Percentiles rank a stretch among this genome's conserved stretches.
Conservation (phyloP, 2,888 invertebrate species). For the Aplocera efformata region DNA sequence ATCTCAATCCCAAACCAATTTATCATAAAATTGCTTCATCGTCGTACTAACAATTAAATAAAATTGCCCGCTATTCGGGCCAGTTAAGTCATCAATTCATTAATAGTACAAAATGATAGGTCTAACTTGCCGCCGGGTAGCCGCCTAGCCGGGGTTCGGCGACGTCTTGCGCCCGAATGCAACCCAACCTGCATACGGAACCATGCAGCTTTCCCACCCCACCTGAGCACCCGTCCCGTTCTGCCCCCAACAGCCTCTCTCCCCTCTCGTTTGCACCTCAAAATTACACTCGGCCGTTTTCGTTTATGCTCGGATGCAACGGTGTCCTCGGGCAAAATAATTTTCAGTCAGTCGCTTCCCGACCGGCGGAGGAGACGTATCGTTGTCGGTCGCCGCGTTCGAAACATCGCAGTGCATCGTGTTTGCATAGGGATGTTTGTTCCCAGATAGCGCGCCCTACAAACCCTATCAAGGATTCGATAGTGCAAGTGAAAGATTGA, state of each 20-base stretch:
- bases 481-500: conserved; percentile 45
- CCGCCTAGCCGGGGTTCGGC: conserved; percentile 38
- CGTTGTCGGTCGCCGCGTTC: conserved; percentile 55
- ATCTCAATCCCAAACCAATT: conserved; percentile 47
- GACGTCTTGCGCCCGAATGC: conserved; percentile 59
- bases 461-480: conserved; percentile 57
- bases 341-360: conserved; percentile 71
- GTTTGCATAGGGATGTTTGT: conserved; percentile 72
- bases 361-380: conserved; percentile 59
- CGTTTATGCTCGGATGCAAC: conserved; percentile 76
- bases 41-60: conserved; percentile 56
- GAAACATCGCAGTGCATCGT: conserved; percentile 65
- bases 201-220: conserved; percentile 67
- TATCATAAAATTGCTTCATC: conserved; percentile 61
- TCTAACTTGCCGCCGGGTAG: conserved; percentile 40
- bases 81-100: conserved; percentile 65
- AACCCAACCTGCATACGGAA: conserved; percentile 66
- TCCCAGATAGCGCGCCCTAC: conserved; percentile 66
- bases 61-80: conserved; percentile 63
- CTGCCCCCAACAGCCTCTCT: conserved; percentile 39
- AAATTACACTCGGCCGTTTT: conserved; percentile 74
- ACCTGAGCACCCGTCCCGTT: conserved; percentile 60
- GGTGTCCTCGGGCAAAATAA: conserved; percentile 78
- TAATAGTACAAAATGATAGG: conserved; percentile 61
- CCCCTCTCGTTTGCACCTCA: conserved; percentile 63